Percentiles rank a stretch among this genome's conserved stretches.
Conservation (phyloP, 2,797 vertebrate species). For the Acridotheres tristis region DNA sequence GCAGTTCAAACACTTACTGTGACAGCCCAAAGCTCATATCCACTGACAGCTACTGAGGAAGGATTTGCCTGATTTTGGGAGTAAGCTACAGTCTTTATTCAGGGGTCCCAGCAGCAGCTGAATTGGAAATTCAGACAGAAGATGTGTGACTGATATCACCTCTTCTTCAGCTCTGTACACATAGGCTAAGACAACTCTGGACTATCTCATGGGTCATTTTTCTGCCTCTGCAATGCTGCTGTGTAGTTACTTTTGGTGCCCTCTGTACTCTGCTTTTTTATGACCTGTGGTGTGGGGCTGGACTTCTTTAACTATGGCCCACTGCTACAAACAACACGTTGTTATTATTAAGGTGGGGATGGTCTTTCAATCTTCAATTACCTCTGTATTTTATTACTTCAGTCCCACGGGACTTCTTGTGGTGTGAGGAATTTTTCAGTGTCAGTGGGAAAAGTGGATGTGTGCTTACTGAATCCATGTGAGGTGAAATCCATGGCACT, state of each 20-base stretch:
- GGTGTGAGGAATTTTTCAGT: not conserved
- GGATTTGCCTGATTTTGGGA: not conserved
- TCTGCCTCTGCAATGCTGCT: not conserved
- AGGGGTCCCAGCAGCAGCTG: not conserved
- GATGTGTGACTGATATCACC: not conserved
- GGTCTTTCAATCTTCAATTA: not conserved
- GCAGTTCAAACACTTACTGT: not conserved
- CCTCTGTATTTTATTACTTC: not conserved
- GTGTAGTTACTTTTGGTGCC: not conserved
- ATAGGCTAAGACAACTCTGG: not conserved
- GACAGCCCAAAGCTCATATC: not conserved
- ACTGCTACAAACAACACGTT: not conserved
- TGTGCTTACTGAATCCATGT: not conserved
- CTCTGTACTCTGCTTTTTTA: not conserved
- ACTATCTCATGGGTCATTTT: not conserved
- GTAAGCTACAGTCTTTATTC: not conserved
- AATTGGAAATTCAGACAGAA: not conserved
- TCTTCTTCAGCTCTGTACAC: not conserved
- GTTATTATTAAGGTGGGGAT: not conserved
- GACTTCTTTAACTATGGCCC: not conserved
- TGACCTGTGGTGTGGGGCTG: not conserved
- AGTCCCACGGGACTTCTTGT: not conserved
- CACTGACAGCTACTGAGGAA: not conserved
- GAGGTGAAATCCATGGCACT: not conserved
- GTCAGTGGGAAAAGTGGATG: not conserved